Conservation (phyloP, 2,113 vertebrate genomes). For the Plecotus auritus region DNA sequence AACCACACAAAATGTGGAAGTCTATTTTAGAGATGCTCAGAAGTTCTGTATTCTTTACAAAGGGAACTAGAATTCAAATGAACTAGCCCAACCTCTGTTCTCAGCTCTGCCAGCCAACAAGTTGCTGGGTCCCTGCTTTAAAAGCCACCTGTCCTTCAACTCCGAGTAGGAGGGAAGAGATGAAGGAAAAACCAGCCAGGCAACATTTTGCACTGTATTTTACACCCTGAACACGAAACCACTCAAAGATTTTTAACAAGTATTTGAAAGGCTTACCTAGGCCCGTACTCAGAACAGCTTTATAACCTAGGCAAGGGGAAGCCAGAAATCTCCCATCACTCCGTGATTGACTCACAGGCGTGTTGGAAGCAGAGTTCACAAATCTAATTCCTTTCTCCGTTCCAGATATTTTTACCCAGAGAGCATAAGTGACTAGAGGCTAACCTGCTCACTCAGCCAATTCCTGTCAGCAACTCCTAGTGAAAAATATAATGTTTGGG, state of each 20-base stretch:
- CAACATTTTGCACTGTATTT: conserved; percentile 41
- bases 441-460: conserved; percentile 35
- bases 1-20: neutral
- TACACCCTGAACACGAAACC: neutral
- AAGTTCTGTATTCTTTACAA: neutral
- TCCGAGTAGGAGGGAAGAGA: neutral
- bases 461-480: conserved; percentile 23
- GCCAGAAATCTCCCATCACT: conserved; percentile 24
- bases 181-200: neutral
- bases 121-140: neutral
- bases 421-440: conserved; percentile 29
- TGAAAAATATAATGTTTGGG: conserved; percentile 58
- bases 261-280: neutral
- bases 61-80: neutral
- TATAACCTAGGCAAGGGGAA: conserved; percentile 41
- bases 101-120: neutral
- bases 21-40: neutral
- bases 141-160: neutral
- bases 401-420: conserved; percentile 49
- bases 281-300: neutral
- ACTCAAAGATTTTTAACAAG: conserved; percentile 16
- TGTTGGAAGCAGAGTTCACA: conserved; percentile 41
- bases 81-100: neutral
- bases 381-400: conserved; percentile 57
- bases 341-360: neutral